These are phyloP conservation scores for Sebastes baramenuke DNA, from an alignment of 2,797 vertebrate species.

Conservation along the genomic window DNA sequence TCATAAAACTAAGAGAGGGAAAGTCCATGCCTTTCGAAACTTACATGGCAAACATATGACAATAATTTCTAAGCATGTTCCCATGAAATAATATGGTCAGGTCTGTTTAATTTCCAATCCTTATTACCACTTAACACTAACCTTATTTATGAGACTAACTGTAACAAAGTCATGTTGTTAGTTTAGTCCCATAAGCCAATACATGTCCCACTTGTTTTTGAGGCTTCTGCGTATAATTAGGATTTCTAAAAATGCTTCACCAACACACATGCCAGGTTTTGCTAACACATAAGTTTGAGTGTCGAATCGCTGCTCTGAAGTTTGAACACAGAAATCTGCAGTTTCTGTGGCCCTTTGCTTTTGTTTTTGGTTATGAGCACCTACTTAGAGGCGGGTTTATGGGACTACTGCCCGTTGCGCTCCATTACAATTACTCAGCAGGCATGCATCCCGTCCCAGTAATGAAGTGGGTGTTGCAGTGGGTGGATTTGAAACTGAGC, in stretches of 20 bases:
- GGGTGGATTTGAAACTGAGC: slow-evolving; percentile 79
- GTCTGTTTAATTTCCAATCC: neutral
- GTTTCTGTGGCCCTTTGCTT: slow-evolving; percentile 76
- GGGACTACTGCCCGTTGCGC: slow-evolving; percentile 79
- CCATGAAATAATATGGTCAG: neutral
- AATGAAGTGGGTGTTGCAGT: slow-evolving; percentile 85
- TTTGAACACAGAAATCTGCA: slow-evolving; percentile 73
- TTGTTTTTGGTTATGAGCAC: slow-evolving; percentile 81
- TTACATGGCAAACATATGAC: neutral
- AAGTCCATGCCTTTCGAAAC: neutral
- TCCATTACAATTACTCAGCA: slow-evolving; percentile 86
- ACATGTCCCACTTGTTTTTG: slow-evolving; percentile 42
- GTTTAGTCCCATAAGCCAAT: slow-evolving; percentile 21
- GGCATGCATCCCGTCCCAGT: slow-evolving; percentile 77
- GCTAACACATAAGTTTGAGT: slow-evolving; percentile 63
- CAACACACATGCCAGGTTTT: slow-evolving; percentile 48
- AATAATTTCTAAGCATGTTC: slow-evolving; percentile 4
- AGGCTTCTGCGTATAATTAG: slow-evolving; percentile 48
- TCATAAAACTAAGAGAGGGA: neutral
- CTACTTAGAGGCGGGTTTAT: slow-evolving; percentile 78
- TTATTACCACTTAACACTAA: neutral
- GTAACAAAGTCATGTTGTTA: slow-evolving; percentile 19
- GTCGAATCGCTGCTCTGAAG: slow-evolving; percentile 69
- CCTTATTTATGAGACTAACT: slow-evolving; percentile 16
- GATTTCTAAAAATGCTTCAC: slow-evolving; percentile 57